Evolutionary conservation across 2,888 invertebrate species (phyloP).

Genomic region (Metalampra italica): DNA sequence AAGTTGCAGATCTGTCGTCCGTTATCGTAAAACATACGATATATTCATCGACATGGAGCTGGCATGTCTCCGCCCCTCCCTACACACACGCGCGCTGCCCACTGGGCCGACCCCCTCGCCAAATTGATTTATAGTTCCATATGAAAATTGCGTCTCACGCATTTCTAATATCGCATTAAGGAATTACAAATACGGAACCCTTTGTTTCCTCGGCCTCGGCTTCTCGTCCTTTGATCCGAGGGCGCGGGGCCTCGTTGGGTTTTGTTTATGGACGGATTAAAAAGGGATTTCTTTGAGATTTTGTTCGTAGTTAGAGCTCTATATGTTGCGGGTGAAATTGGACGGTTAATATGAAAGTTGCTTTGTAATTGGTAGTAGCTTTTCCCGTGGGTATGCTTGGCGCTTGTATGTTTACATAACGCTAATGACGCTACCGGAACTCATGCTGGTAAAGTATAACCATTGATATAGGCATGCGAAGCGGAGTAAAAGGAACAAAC

Average conservation of each 20-base stretch:
- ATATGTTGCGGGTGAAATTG: background rate
- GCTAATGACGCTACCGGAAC: too few relatives aligned
- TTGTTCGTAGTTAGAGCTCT: constrained; percentile 20
- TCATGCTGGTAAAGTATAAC: too few relatives aligned
- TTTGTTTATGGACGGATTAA: constrained; percentile 61
- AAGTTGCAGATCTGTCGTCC: too few relatives aligned
- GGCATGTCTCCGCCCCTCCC: background rate
- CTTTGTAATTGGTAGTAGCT: background rate
- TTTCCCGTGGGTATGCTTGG: too few relatives aligned
- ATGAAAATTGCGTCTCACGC: constrained; percentile 49
- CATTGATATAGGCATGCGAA: too few relatives aligned
- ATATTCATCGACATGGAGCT: too few relatives aligned
- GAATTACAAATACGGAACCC: constrained; percentile 30
- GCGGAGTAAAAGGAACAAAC: too few relatives aligned
- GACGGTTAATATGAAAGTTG: constrained; percentile 1
- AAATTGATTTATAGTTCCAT: constrained; percentile 57
- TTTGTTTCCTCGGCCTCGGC: constrained; percentile 4
- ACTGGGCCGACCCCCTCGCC: constrained; percentile 30
- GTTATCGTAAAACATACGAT: too few relatives aligned
- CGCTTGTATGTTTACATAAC: too few relatives aligned
- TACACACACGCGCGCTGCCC: constrained; percentile 20
- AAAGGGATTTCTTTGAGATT: constrained; percentile 42
- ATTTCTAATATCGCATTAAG: constrained; percentile 41
- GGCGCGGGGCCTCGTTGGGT: constrained; percentile 27
- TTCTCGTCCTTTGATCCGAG: constrained; percentile 37